These are phyloP conservation scores for Myzus persicae DNA, from an alignment of 1,140 invertebrate genomes.

Conservation along the genomic window DNA sequence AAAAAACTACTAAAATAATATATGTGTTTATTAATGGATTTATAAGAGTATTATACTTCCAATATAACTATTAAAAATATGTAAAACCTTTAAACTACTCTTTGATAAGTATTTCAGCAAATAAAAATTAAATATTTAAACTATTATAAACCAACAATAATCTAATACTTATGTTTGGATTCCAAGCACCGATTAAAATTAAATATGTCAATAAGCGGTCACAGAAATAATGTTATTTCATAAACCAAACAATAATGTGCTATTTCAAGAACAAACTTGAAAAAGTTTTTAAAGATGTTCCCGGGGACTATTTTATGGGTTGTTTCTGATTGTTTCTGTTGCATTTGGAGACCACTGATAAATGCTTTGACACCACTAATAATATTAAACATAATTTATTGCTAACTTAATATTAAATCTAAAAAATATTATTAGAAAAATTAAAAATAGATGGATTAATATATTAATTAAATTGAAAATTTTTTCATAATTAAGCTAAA, in stretches of 20 bases:
- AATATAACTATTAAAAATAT: too few relatives aligned
- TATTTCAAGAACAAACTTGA: constrained; percentile 73
- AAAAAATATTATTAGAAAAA: not conserved
- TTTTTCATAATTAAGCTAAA: not conserved
- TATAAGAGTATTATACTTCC: too few relatives aligned
- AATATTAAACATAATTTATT: constrained; percentile 49
- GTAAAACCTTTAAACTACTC: too few relatives aligned
- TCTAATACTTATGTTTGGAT: not conserved
- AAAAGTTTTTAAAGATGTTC: constrained; percentile 94
- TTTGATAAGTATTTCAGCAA: too few relatives aligned
- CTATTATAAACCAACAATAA: not conserved
- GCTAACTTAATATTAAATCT: not conserved
- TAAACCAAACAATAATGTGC: constrained; percentile 36
- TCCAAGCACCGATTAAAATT: not conserved
- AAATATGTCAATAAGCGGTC: constrained; percentile 24
- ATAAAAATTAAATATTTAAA: too few relatives aligned
- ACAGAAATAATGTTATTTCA: constrained; percentile 30
- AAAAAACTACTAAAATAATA: too few relatives aligned
- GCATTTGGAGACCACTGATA: constrained; percentile 57
- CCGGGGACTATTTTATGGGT: constrained; percentile 76
- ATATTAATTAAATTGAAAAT: not conserved
- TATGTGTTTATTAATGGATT: too few relatives aligned
- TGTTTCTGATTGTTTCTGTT: constrained; percentile 64
- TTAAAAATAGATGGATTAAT: not conserved
- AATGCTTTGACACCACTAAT: constrained; percentile 57